phyloP scores from a whole-genome alignment of 2,113 vertebrate species.

The Capricornis sumatraensis region DNA sequence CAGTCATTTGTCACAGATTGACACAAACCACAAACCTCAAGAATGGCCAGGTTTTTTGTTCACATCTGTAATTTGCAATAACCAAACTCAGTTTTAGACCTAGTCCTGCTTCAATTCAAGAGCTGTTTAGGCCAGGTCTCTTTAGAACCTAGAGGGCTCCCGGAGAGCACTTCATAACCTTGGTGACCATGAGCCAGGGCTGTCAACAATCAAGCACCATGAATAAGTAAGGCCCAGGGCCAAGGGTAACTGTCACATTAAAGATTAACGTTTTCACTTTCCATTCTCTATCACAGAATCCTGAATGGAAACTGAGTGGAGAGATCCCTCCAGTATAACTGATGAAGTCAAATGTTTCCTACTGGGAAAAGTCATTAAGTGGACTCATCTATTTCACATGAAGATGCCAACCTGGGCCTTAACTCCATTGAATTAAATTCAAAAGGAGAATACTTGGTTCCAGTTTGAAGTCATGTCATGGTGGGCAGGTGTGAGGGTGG shows the following conservation, averaged over 20 bases:
- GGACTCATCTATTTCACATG: not conserved
- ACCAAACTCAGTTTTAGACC: not conserved
- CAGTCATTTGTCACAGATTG: not conserved
- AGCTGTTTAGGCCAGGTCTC: not conserved
- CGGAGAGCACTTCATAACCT: not conserved
- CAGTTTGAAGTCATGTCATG: not conserved
- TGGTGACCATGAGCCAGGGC: not conserved
- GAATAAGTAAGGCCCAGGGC: not conserved
- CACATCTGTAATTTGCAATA: not conserved
- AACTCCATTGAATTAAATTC: conserved; percentile 1
- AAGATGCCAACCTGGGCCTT: not conserved
- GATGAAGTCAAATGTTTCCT: conserved; percentile 33
- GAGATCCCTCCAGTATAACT: conserved; percentile 22
- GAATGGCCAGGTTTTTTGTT: not conserved
- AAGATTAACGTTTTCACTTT: conserved; percentile 31
- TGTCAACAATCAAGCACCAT: conserved; percentile 7
- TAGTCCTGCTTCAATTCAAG: not conserved
- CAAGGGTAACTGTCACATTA: conserved; percentile 44
- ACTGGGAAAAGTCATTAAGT: not conserved
- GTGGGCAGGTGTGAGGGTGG: not conserved
- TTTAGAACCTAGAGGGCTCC: not conserved
- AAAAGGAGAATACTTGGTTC: not conserved
- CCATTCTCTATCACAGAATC: not conserved
- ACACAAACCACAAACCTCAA: conserved; percentile 1
- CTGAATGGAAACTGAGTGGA: conserved; percentile 37